Conservation (phyloP, 2,888 invertebrate genomes). For the Koerneria pararmatus region DNA sequence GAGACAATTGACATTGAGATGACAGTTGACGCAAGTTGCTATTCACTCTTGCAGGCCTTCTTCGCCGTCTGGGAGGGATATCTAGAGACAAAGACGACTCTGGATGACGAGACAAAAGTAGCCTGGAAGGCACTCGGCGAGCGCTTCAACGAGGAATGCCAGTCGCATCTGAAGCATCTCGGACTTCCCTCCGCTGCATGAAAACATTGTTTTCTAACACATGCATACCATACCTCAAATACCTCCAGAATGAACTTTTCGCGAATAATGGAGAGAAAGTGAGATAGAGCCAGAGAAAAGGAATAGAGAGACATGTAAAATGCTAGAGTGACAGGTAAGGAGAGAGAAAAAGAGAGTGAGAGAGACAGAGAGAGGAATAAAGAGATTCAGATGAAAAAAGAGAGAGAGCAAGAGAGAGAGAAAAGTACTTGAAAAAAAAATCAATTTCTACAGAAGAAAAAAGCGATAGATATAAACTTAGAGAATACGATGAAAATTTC, state of each 20-base stretch:
- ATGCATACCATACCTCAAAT: too few species aligned
- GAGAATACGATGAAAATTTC: too few species aligned
- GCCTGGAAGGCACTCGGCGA: constrained; percentile 52
- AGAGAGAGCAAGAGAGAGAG: too few species aligned
- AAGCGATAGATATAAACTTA: too few species aligned
- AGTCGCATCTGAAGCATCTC: constrained; percentile 36
- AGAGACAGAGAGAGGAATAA: not conserved
- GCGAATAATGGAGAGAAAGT: too few species aligned
- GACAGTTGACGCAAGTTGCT: constrained; percentile 1
- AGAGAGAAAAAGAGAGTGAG: not conserved
- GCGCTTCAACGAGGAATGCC: constrained; percentile 39
- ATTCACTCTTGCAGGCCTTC: constrained; percentile 41
- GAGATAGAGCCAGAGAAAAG: too few species aligned
- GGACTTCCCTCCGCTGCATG: constrained; percentile 30
- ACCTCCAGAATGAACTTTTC: too few species aligned
- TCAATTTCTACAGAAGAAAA: too few species aligned
- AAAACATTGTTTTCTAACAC: too few species aligned
- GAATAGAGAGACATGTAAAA: too few species aligned
- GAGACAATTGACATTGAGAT: not conserved
- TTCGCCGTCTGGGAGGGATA: constrained; percentile 51
- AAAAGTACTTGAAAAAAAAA: too few species aligned
- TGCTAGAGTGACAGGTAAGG: too few species aligned
- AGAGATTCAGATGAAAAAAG: not conserved
- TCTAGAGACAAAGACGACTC: constrained; percentile 37
- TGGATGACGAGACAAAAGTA: constrained; percentile 40